Evolutionary conservation across 1,140 invertebrate species (phyloP), one percentile per base, ranked within the genome.

Genomic region (Pseudomyrmex gracilis): DNA sequence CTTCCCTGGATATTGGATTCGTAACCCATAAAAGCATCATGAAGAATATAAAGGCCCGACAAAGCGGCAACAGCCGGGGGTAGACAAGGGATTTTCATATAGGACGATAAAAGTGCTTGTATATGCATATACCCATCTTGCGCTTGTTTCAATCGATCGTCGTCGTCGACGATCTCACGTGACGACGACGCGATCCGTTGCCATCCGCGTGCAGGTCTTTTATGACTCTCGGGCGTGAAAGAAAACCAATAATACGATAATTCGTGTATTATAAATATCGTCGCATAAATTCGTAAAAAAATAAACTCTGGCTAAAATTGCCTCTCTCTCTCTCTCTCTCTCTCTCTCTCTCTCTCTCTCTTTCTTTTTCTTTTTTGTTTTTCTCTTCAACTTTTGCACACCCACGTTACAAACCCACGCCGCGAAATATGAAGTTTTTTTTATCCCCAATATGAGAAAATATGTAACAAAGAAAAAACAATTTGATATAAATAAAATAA

Each of bases 81-180:
- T 78, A 78, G 66, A 71, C 76, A 51, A 71, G 55, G 53, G 53
- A 64, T 80, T 80, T 80, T 80, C 45, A 49, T 80, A 34, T 47
- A 34, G 53, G 22, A 80, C 55, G 76, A 80, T 80, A 80, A 80
- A 80, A 80, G 55, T 80, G 74, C 51, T 55, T 58, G 76, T 60
- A 20, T 70, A 71, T 71, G 66, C 76, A 60, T 60, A 53, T 60
- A 53, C 53, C 53, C 60, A 80, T 80, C 43, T 57, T 49, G 43
- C 76, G 43, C 66, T 43, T 43, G 66, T 58, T 80, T 70, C 76
- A 71, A 80, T 80, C 76, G 53, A 71, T 80, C 43, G n/a, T n/a
- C n/a, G n/a, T 71, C 66, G 53, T 13, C 20, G 15, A 24, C 34
- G 20, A 78, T 70, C 64, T 70, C 53, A 13, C 34, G 64, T 45